phyloP scores from a whole-genome alignment of 2,113 vertebrate genomes.

The Atherinomorus stipes region DNA sequence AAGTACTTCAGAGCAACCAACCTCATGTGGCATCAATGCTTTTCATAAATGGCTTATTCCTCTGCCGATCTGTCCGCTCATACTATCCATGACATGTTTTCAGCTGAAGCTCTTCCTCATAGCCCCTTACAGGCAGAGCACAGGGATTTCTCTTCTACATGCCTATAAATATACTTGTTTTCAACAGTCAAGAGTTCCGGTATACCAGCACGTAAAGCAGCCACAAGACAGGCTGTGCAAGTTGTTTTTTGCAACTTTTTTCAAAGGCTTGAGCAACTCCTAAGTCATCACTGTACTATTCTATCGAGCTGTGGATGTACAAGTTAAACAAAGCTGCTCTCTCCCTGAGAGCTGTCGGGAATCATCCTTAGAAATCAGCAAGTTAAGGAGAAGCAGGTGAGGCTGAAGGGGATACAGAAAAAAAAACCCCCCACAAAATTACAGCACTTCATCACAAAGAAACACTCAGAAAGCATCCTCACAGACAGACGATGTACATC shows the following conservation, averaged over 20 bases:
- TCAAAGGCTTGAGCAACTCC: constrained; percentile 9
- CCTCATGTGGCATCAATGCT: background rate
- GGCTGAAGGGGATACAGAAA: constrained; percentile 42
- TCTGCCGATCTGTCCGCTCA: background rate
- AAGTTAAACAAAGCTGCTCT: constrained; percentile 23
- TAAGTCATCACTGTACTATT: constrained; percentile 41
- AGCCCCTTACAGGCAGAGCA: background rate
- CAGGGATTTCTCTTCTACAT: background rate
- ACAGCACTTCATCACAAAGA: constrained; percentile 39
- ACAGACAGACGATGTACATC: background rate
- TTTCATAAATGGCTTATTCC: background rate
- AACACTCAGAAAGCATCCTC: constrained; percentile 10
- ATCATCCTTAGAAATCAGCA: constrained; percentile 48
- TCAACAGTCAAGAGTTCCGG: constrained; percentile 11
- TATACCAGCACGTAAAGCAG: constrained; percentile 9
- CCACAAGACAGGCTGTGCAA: background rate
- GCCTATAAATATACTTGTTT: constrained; percentile 7
- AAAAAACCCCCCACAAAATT: constrained; percentile 40
- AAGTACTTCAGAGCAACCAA: background rate
- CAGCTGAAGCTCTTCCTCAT: constrained; percentile 10
- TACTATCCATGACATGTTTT: background rate
- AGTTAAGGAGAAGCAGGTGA: constrained; percentile 65
- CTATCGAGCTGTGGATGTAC: constrained; percentile 52
- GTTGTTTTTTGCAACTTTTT: constrained; percentile 2
- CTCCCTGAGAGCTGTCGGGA: constrained; percentile 36